Base-by-base conservation (phyloP, 2,888 invertebrate genomes). In the Netelia virgata region DNA sequence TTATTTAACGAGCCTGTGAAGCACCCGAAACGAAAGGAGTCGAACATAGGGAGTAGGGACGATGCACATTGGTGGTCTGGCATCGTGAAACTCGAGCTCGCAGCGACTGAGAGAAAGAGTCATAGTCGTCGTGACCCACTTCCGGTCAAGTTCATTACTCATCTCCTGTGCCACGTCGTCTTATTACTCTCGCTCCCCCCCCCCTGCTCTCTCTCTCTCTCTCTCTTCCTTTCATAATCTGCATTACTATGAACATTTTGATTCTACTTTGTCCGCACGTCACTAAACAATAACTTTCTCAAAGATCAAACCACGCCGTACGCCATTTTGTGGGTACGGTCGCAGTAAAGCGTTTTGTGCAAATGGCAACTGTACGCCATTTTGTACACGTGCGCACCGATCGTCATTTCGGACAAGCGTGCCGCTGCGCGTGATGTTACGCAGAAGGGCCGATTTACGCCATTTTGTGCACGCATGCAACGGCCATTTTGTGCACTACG, bases 131-230 rank as follows among this genome's bases (percentile, higher is more conserved):
- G 89, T 91, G 92, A 92, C 92, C 92, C 86, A 92, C 91, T 90
- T 92, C 91, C 91, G 91, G 91, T 92, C 92, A 92, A 92, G 92
- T 92, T 92, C 92, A 92, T 90, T 91, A 91, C 91, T 91, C 91
- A 91, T 92, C 92, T 84, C 77, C 69, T 78, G 85, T 86, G 85
- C 86, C 82, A 84, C 86, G 85, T 84, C 84, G 84, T 85, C 18
- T 18, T 57, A 18, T 57, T 16, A 18, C 9, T 57, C 55, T 18
- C 55, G 18, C 83, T 86, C 77, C 76, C n/a, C n/a, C n/a, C n/a
- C n/a, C n/a, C n/a, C n/a, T n/a, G n/a, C 80, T 43, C 43, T 23
- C 41, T 75, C 68, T 74, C 11, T 18, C 3, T 74, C 20, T 18
- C 18, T n/a, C 61, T 68, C 68, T 61, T 59, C 63, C 64, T 73